phyloP scores from a whole-genome alignment of 2,888 invertebrate species.

The Aleiodes leptofemur region DNA sequence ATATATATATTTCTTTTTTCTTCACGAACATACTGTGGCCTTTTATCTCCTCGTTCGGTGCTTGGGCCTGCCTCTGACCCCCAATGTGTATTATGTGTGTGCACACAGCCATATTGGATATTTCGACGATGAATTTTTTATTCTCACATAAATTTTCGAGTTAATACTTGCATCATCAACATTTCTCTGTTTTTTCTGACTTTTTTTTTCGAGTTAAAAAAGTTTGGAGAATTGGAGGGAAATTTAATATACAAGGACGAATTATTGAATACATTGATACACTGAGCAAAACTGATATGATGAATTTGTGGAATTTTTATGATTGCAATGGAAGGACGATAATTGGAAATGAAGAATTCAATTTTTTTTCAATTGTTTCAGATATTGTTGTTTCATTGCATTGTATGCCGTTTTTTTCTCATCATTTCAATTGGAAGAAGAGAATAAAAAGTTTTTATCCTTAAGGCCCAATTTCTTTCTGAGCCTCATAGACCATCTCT shows the following conservation, averaged over 20 bases:
- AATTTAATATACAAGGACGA: background rate
- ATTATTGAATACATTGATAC: no score
- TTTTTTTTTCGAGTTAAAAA: background rate
- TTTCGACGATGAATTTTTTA: constrained; percentile 34
- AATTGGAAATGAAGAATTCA: no score
- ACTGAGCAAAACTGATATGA: no score
- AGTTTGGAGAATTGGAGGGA: background rate
- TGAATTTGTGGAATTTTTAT: no score
- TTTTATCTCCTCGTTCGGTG: constrained; percentile 38
- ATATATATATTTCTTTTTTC: constrained; percentile 24
- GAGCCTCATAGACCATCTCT: no score
- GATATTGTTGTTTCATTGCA: no score
- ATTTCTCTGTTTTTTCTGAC: background rate
- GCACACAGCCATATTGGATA: constrained; percentile 28
- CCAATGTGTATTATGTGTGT: constrained; percentile 31
- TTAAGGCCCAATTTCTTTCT: no score
- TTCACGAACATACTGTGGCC: constrained; percentile 39
- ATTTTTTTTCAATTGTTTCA: no score
- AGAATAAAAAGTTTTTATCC: no score
- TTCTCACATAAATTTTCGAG: constrained; percentile 32
- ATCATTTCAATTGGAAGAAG: no score
- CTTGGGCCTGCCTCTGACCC: constrained; percentile 17
- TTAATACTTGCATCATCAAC: constrained; percentile 28
- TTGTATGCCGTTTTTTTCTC: no score
- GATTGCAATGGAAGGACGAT: no score